Evolutionary conservation across 2,888 invertebrate genomes (phyloP).

Genomic region (Drosophila setosimentum): DNA sequence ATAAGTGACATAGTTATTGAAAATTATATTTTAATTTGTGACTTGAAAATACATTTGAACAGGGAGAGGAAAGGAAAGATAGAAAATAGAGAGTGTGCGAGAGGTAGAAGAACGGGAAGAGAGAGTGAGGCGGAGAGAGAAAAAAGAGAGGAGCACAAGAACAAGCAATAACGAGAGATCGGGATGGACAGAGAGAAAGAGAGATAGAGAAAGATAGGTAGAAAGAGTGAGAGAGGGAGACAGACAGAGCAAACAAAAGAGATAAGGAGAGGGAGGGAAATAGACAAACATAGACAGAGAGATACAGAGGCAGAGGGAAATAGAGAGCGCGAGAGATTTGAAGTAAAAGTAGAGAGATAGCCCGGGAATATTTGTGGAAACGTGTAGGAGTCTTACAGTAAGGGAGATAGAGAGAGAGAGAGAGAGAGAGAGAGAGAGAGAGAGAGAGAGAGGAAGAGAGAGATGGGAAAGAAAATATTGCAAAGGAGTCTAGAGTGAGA

Average conservation of each 20-base stretch:
- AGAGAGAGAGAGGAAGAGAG: background rate
- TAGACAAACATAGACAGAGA: background rate
- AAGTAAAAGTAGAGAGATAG: background rate
- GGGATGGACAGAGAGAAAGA: background rate
- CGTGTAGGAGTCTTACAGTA: background rate
- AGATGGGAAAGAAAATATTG: background rate
- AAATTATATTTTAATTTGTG: conserved; percentile 8
- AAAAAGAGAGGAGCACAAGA: background rate
- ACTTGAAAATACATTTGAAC: conserved; percentile 1
- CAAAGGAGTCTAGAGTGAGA: too few species aligned
- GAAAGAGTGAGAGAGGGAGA: background rate
- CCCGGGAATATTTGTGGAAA: background rate
- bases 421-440: background rate
- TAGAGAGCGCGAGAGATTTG: background rate
- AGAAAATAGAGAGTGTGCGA: background rate
- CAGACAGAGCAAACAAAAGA: background rate
- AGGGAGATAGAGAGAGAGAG: background rate
- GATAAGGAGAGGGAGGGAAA: background rate
- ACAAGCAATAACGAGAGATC: background rate
- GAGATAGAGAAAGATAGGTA: background rate
- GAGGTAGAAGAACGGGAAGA: background rate
- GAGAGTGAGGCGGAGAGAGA: background rate
- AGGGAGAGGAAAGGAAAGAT: background rate
- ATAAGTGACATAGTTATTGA: conserved; percentile 43
- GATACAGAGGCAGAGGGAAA: background rate